Evolutionary conservation across 2,888 invertebrate genomes (phyloP).

Genomic region (Papilio gigon): DNA sequence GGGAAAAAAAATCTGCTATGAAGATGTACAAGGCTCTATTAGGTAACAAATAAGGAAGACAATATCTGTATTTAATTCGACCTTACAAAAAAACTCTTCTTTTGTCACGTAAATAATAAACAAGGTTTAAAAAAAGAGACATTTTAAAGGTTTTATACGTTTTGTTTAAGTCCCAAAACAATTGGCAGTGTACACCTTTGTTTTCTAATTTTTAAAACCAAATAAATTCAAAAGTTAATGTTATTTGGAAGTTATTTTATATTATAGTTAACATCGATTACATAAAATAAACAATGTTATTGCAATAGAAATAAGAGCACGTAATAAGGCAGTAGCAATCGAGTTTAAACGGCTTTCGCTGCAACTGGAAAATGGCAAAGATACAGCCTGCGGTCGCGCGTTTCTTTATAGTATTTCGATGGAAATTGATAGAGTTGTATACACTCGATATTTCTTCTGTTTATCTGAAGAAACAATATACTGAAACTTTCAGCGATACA

Average conservation of each 20-base stretch:
- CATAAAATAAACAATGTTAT: too few species aligned
- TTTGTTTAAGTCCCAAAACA: too few species aligned
- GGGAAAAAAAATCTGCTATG: neutral
- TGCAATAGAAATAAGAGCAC: constrained; percentile 7
- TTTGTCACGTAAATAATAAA: too few species aligned
- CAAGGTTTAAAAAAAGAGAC: too few species aligned
- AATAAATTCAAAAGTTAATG: too few species aligned
- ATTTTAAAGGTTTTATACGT: too few species aligned
- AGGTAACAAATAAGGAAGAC: neutral
- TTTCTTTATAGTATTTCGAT: neutral
- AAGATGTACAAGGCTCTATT: neutral
- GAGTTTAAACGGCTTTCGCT: constrained; percentile 8
- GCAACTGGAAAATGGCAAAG: constrained; percentile 16
- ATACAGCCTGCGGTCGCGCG: neutral
- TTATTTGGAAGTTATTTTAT: too few species aligned
- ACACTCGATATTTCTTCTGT: constrained; percentile 4
- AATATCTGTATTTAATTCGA: too few species aligned
- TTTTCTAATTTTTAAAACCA: too few species aligned
- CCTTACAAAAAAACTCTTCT: too few species aligned
- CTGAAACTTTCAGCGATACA: neutral
- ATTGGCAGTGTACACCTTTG: too few species aligned
- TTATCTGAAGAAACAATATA: neutral
- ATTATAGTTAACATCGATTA: too few species aligned
- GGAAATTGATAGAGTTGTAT: constrained; percentile 17
- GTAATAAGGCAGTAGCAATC: constrained; percentile 24